Evolutionary conservation across 2,888 invertebrate genomes (phyloP).

Genomic region (Xylota sylvarum): DNA sequence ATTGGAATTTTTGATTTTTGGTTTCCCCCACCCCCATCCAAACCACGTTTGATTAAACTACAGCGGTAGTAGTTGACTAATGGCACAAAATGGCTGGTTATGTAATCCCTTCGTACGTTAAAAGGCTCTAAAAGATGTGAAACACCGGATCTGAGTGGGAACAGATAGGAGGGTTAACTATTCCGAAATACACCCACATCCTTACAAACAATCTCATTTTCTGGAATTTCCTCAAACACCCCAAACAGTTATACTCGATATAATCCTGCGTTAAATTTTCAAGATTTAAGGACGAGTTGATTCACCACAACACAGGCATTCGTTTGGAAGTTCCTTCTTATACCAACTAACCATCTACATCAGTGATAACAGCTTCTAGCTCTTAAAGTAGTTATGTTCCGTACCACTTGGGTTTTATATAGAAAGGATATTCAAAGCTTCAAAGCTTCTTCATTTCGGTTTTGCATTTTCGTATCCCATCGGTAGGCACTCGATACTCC

Average conservation of each 20-base stretch:
- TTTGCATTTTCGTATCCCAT: slow-evolving; percentile 12
- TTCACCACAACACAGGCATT: slow-evolving; percentile 5
- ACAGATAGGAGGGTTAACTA: no score
- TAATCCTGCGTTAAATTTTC: slow-evolving; percentile 30
- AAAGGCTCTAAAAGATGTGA: no score
- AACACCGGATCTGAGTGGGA: no score
- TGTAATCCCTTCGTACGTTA: no score
- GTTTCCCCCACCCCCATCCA: no score
- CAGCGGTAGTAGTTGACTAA: no score
- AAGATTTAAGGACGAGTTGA: slow-evolving; percentile 5
- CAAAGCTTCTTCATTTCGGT: slow-evolving; percentile 22
- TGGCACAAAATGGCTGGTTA: no score
- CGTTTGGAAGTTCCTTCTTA: slow-evolving; percentile 5
- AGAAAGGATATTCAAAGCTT: slow-evolving; percentile 11
- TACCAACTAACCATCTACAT: background rate
- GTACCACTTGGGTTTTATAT: background rate
- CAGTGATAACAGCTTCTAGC: slow-evolving; percentile 17
- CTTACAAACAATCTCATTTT: background rate
- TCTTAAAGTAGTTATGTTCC: background rate
- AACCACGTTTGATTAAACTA: background rate
- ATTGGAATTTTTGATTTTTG: background rate
- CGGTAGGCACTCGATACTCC: slow-evolving; percentile 15
- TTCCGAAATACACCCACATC: background rate
- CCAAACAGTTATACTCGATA: background rate
- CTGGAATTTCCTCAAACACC: slow-evolving; percentile 1